Conservation (phyloP, 2,797 vertebrate species). For the Anas acuta region DNA sequence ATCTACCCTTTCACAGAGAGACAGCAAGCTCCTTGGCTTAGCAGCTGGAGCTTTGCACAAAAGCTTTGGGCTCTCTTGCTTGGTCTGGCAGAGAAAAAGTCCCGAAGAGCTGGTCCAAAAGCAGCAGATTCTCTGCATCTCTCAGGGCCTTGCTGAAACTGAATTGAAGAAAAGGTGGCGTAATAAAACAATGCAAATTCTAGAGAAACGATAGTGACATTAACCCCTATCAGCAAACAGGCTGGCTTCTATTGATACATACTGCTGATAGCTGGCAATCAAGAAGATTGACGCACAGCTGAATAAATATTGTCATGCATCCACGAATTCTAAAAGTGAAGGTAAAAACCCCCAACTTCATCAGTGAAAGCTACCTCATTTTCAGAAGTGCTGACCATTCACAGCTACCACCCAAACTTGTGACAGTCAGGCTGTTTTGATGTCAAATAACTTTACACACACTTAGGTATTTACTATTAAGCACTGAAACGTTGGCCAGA, state of each 20-base stretch:
- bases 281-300: background rate
- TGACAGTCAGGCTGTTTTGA: background rate
- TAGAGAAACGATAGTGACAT: background rate
- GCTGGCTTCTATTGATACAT: background rate
- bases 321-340: background rate
- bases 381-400: background rate
- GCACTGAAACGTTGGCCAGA: background rate
- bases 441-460: background rate
- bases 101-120: background rate
- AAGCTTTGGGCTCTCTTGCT: accelerated
- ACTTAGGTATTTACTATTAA: background rate
- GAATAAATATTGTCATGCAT: background rate
- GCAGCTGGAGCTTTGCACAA: background rate
- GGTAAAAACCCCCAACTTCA: background rate
- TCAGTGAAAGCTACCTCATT: background rate
- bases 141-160: background rate
- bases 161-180: background rate
- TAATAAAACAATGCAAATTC: background rate
- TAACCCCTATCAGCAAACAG: background rate
- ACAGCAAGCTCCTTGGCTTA: background rate
- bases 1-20: background rate
- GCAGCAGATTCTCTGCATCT: background rate
- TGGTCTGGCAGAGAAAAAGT: background rate
- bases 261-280: background rate
- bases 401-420: background rate